Conservation (phyloP, 2,797 vertebrate genomes). For the Babyrousa celebensis region DNA sequence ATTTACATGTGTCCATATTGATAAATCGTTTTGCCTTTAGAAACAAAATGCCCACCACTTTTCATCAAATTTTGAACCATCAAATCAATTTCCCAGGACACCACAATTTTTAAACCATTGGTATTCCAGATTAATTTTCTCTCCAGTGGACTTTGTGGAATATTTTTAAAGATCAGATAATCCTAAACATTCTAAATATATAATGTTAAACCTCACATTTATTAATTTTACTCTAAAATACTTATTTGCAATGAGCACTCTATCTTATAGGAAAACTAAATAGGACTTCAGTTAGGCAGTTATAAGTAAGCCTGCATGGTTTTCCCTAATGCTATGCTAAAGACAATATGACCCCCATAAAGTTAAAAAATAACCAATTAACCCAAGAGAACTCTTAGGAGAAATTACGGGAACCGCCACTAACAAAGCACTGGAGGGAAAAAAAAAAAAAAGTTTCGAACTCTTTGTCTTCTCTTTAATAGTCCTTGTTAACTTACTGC, state of each 20-base stretch:
- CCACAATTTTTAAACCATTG: constrained; percentile 29
- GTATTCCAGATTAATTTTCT: constrained; percentile 46
- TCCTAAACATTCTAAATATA: constrained; percentile 28
- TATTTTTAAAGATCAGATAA: constrained; percentile 51
- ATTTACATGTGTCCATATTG: constrained; percentile 18
- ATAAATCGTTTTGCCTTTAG: neutral
- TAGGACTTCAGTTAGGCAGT: constrained; percentile 52
- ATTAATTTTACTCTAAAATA: constrained; percentile 57
- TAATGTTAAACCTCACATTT: constrained; percentile 36
- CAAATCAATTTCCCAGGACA: constrained; percentile 5
- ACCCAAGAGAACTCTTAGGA: constrained; percentile 79
- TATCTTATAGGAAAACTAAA: constrained; percentile 44
- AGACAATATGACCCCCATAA: constrained; percentile 79
- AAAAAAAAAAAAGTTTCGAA: neutral
- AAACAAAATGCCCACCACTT: neutral
- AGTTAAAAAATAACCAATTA: constrained; percentile 89
- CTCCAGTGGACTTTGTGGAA: neutral
- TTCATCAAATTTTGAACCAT: constrained; percentile 1
- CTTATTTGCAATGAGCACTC: constrained; percentile 52
- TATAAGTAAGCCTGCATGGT: constrained; percentile 61
- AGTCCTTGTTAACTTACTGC: neutral
- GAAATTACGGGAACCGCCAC: constrained; percentile 72
- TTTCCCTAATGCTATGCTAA: constrained; percentile 27
- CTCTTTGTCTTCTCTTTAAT: constrained; percentile 40
- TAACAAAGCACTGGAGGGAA: neutral